A percentile compares a stretch with the other conserved stretches of the same genome.
These are phyloP conservation scores for Tiliacea citrago DNA, from an alignment of 2,888 invertebrate species.

Conservation along the genomic window DNA sequence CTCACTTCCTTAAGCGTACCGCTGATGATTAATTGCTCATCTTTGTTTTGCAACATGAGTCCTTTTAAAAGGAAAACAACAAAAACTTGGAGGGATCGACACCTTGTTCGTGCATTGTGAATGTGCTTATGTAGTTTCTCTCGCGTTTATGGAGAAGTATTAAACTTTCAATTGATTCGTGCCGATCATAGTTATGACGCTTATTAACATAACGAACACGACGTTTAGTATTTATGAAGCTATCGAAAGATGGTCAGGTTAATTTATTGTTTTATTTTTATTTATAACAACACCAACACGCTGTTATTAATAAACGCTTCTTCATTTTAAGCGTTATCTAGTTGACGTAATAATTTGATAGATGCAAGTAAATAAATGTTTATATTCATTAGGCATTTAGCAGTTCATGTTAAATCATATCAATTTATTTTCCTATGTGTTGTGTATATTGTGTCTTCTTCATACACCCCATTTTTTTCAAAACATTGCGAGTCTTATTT, in stretches of 20 bases:
- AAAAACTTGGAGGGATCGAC: constrained; percentile 69
- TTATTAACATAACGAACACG: constrained; percentile 60
- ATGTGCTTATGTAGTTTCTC: constrained; percentile 65
- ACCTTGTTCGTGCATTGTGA: constrained; percentile 69
- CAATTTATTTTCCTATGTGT: constrained; percentile 7
- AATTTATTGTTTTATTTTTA: constrained; percentile 55
- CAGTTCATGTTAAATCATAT: neutral
- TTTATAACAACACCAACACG: constrained; percentile 30
- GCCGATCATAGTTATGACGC: constrained; percentile 56
- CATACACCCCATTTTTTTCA: neutral
- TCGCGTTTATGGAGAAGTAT: constrained; percentile 63
- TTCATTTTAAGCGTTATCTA: constrained; percentile 29
- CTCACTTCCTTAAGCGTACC: constrained; percentile 76
- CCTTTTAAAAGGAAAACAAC: constrained; percentile 65
- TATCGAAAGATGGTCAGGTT: constrained; percentile 49
- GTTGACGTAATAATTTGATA: constrained; percentile 37
- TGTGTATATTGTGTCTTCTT: constrained; percentile 2
- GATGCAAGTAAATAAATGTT: constrained; percentile 34
- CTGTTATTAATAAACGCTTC: constrained; percentile 34
- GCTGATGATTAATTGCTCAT: constrained; percentile 82
- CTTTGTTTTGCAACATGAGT: constrained; percentile 73
- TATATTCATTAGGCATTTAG: constrained; percentile 39
- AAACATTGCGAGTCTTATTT: neutral
- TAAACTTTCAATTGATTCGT: constrained; percentile 65
- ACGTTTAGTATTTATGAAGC: constrained; percentile 59